A percentile compares a stretch with the other conserved stretches of the same genome.
Conservation (phyloP, 2,113 vertebrate species). For the Galeopterus variegatus region DNA sequence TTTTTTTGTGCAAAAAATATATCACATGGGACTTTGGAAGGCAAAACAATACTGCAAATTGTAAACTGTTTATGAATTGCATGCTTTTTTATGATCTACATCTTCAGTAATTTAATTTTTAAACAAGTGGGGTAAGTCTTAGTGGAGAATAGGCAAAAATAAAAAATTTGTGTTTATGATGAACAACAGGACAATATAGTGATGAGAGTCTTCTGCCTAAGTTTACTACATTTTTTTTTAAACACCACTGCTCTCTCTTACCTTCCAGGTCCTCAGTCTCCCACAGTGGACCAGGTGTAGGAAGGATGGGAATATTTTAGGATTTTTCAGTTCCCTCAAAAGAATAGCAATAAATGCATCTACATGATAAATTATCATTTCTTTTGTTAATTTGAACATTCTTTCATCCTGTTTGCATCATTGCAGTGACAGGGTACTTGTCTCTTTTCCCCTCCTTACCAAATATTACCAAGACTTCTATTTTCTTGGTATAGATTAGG, state of each 20-base stretch:
- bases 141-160: neutral
- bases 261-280: neutral
- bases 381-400: neutral
- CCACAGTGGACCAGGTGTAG: neutral
- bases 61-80: neutral
- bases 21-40: neutral
- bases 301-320: neutral
- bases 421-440: neutral
- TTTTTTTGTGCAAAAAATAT: neutral
- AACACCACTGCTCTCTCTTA: no score
- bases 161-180: neutral
- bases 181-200: neutral
- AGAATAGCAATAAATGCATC: neutral
- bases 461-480: neutral
- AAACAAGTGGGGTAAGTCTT: neutral
- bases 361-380: neutral
- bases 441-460: neutral
- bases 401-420: neutral
- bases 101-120: neutral
- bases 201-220: neutral
- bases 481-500: neutral
- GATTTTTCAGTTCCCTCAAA: neutral
- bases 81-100: neutral
- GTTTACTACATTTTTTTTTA: no score
- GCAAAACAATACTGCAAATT: neutral